Evolutionary conservation across 1,140 invertebrate genomes (phyloP).

Genomic region (Charaxes varanes): DNA sequence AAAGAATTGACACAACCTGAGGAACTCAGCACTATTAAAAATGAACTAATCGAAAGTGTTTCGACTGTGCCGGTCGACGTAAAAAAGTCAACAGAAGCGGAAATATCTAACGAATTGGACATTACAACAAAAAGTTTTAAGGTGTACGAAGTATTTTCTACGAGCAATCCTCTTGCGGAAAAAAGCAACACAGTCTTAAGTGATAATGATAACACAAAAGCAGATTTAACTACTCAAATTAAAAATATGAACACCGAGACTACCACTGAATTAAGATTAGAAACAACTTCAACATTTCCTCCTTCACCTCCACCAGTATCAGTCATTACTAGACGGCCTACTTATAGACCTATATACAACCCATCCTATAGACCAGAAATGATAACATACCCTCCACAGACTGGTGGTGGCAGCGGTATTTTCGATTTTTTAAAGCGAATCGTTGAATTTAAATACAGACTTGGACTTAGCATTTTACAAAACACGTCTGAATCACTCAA

Average conservation of each 20-base stretch:
- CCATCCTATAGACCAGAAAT: conserved; percentile 45
- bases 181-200: conserved; percentile 21
- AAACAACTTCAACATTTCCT: conserved; percentile 44
- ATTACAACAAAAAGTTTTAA: conserved; percentile 52
- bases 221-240: conserved; percentile 30
- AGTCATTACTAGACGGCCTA: conserved; percentile 27
- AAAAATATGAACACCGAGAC: conserved; percentile 54
- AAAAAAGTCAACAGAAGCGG: conserved; percentile 35
- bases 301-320: conserved; percentile 30
- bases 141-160: conserved; percentile 55
- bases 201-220: conserved; percentile 22
- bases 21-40: conserved; percentile 24
- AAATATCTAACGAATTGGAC: conserved; percentile 41
- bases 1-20: conserved; percentile 31
- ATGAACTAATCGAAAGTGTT: conserved; percentile 52
- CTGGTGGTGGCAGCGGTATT: conserved; percentile 34
- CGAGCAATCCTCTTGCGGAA: conserved; percentile 27
- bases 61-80: conserved; percentile 48
- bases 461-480: conserved; percentile 67
- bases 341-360: conserved; percentile 27
- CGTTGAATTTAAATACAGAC: conserved; percentile 66
- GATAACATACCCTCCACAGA: conserved; percentile 48
- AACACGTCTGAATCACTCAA: conserved; percentile 62
- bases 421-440: conserved; percentile 62
- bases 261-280: conserved; percentile 48